A percentile compares a stretch with the other conserved stretches of the same genome.
These are phyloP conservation scores for Remorina albescens DNA, from an alignment of 2,797 vertebrate genomes.

Conservation along the genomic window DNA sequence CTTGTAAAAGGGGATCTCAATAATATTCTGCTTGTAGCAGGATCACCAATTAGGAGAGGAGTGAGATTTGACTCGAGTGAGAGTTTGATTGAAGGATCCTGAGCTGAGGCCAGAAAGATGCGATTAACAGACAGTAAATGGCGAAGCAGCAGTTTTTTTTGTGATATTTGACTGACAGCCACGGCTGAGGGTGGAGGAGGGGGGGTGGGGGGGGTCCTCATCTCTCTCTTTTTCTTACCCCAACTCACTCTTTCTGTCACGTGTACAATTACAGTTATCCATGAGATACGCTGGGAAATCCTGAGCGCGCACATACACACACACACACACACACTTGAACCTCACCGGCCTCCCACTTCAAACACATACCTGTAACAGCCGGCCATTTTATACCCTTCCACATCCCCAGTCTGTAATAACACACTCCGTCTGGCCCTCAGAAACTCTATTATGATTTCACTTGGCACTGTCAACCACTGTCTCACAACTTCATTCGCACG, in stretches of 20 bases:
- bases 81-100: conserved; percentile 35
- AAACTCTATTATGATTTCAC: conserved; percentile 77
- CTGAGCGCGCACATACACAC: not conserved
- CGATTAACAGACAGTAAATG: conserved; percentile 32
- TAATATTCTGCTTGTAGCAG: too few relatives aligned
- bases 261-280: not conserved
- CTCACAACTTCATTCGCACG: conserved; percentile 65
- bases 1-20: not conserved
- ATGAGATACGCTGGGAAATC: conserved; percentile 18
- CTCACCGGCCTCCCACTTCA: conserved; percentile 34
- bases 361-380: conserved; percentile 58
- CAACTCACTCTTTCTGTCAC: too few relatives aligned
- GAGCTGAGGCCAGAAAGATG: conserved; percentile 6
- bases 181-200: conserved; percentile 21
- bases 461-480: conserved; percentile 59
- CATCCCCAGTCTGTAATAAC: conserved; percentile 67
- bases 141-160: conserved; percentile 28
- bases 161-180: conserved; percentile 47
- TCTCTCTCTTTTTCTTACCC: too few relatives aligned
- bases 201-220: too few relatives aligned
- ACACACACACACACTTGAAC: not conserved
- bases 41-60: conserved; percentile 26
- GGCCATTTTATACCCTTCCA: conserved; percentile 47
- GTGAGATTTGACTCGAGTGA: conserved; percentile 6
- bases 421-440: conserved; percentile 68